phyloP scores from a whole-genome alignment of 2,113 vertebrate species.

The Campylomormyrus tamandua region DNA sequence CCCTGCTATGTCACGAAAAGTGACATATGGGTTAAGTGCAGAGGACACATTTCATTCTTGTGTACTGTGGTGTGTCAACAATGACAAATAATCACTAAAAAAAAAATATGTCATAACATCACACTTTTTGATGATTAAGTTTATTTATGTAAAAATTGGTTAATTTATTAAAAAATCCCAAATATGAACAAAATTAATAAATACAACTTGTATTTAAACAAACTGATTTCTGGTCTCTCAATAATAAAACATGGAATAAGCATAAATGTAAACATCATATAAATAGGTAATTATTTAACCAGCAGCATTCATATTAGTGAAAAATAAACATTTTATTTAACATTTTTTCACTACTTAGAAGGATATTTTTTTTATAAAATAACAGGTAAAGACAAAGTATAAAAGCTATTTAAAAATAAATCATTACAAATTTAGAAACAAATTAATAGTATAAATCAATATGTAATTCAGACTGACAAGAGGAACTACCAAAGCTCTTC shows the following conservation, averaged over 20 bases:
- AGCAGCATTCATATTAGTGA: slow-evolving; percentile 11
- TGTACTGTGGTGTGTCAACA: no score
- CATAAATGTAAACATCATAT: background rate
- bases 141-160: background rate
- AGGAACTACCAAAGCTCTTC: background rate
- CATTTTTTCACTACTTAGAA: background rate
- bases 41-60: no score
- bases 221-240: background rate
- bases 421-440: background rate
- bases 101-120: no score
- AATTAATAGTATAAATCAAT: background rate
- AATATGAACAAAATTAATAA: background rate
- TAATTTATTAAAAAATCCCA: background rate
- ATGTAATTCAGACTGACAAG: background rate
- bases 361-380: background rate
- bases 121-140: background rate
- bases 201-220: background rate
- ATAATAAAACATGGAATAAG: background rate
- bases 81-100: no score
- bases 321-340: background rate
- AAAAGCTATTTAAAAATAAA: background rate
- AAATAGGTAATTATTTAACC: background rate
- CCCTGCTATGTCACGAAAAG: no score
- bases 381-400: background rate
- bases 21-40: no score